phyloP scores from a whole-genome alignment of 2,797 vertebrate genomes.

The Falco cherrug region DNA sequence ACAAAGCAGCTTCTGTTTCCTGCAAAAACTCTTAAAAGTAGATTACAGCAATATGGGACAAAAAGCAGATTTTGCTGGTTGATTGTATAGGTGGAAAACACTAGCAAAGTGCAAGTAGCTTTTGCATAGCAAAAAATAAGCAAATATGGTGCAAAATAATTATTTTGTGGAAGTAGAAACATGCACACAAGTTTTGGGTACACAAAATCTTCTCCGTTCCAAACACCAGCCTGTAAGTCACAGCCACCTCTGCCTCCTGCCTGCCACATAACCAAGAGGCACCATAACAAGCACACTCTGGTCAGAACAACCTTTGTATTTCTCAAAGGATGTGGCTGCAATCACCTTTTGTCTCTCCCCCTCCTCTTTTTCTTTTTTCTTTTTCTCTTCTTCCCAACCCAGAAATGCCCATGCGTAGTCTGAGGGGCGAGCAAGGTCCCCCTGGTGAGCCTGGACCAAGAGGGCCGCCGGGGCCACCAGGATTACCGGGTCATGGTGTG shows the following conservation, averaged over 20 bases:
- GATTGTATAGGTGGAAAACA: background rate
- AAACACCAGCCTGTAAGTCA: background rate
- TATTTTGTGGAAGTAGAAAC: background rate
- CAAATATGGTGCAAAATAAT: background rate
- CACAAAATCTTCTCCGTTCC: background rate
- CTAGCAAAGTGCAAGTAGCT: background rate
- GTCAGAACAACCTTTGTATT: background rate
- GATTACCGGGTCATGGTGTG: constrained; percentile 88
- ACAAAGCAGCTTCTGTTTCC: rapidly evolving
- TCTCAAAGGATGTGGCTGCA: rapidly evolving
- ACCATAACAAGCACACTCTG: background rate
- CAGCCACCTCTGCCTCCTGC: background rate
- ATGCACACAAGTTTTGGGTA: rapidly evolving
- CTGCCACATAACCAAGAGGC: background rate
- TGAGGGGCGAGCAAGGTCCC: constrained; percentile 89
- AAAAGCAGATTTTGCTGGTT: background rate
- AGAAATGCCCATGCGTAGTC: constrained; percentile 79
- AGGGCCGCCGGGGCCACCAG: constrained; percentile 89
- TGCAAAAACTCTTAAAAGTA: background rate
- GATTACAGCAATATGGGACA: background rate
- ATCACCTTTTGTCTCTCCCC: background rate
- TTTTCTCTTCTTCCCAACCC: background rate
- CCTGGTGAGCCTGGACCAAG: constrained; percentile 83
- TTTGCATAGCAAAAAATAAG: background rate
- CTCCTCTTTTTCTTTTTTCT: background rate